These are phyloP conservation scores for Phasianus colchicus DNA, from an alignment of 2,113 vertebrate species.

Conservation along the genomic window DNA sequence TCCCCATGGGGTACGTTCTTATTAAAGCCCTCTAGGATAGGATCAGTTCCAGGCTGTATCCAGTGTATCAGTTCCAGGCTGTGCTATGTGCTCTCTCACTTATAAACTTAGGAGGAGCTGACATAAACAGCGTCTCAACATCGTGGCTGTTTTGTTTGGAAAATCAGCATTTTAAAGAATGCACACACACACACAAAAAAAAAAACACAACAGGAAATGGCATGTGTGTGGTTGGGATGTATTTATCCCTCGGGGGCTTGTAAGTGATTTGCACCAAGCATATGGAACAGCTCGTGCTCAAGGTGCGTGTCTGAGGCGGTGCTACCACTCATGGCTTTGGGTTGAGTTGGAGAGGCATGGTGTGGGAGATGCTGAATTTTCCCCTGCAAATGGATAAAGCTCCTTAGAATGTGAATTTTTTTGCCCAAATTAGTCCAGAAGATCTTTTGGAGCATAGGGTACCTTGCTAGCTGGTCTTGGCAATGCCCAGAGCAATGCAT, in stretches of 20 bases:
- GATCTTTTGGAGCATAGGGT: rapidly evolving
- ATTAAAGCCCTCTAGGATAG: neutral
- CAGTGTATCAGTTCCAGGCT: neutral
- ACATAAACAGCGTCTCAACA: neutral
- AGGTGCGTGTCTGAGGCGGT: neutral
- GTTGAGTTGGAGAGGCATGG: neutral
- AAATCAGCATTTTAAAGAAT: neutral
- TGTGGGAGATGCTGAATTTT: neutral
- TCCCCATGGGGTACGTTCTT: neutral
- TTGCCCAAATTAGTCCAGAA: neutral
- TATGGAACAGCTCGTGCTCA: neutral
- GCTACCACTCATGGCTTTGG: neutral
- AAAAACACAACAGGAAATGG: neutral
- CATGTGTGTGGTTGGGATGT: neutral
- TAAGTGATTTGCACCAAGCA: neutral
- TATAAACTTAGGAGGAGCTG: conserved; percentile 11
- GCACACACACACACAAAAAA: neutral
- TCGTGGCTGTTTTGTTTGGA: neutral
- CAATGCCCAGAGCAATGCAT: neutral
- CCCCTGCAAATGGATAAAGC: neutral
- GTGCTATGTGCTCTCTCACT: neutral
- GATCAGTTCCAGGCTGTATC: neutral
- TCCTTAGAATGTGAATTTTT: neutral
- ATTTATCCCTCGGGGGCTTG: neutral
- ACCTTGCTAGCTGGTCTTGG: neutral